Base-by-base conservation (phyloP, 2,888 invertebrate species). In the Diaprepes abbreviatus region DNA sequence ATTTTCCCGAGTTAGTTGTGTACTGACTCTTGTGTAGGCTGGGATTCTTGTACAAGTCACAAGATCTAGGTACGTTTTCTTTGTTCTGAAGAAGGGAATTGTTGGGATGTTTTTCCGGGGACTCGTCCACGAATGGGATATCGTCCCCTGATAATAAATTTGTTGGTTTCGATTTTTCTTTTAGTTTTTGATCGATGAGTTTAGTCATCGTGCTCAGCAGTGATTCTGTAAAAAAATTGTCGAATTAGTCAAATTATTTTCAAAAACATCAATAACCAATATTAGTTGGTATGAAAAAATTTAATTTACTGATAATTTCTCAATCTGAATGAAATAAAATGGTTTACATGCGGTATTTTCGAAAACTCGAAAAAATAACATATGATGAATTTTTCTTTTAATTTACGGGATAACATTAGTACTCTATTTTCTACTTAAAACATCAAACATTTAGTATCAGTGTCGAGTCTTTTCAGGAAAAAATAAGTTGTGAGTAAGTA, bases 161-260 rank as follows among this genome's bases (percentile, higher is more conserved):
- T 17, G 40, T 12, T 12, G 85, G 83, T 50, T 50, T 50, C 67
- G 85, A 84, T 70, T 85, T 92, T 85, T 93, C 88, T 84, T 94
- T 77, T 52, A 81, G 70, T 74, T 80, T 94, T 81, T 92, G 91
- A 83, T 95, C 94, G 85, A 94, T 91, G 70, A 94, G 92, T 81
- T 92, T 92, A 77, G 94, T 95, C 82, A 95, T 90, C 82, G 92
- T 91, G 84, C 95, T 86, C 19, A 69, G 64, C 7, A 69, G 50
- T 4, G 69, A 69, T 52, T 69, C 69, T 69, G 48, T 9, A 63
- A 68, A 55, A 63, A 50, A 52, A 40, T 14, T 40, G 16, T 3
- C 5, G 14, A 7, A 2, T 55, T 21, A 36, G 4, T 19, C 4
- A 35, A 55, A 33, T 55, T 5, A 35, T 12, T 19, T 5, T 10